Percentiles rank a stretch among this genome's conserved stretches.
These are phyloP conservation scores for Zygothrica quintamaculata DNA, from an alignment of 2,888 invertebrate genomes.

Conservation along the genomic window DNA sequence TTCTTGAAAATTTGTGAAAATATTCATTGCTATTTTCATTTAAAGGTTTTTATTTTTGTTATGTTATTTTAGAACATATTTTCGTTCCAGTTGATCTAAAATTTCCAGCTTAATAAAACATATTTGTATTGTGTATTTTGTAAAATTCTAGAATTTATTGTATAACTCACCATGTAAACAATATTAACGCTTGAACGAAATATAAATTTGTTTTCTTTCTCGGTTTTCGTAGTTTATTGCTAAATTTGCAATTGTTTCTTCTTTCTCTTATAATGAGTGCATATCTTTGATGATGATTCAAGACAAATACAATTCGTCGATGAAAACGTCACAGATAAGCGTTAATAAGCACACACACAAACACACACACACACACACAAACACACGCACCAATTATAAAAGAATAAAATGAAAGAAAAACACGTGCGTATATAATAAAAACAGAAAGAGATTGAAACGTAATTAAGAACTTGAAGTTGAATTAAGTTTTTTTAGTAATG, in stretches of 20 bases:
- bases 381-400: too few relatives aligned
- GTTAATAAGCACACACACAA: too few relatives aligned
- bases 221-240: background rate
- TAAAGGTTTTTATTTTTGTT: too few relatives aligned
- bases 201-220: background rate
- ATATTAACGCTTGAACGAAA: constrained; percentile 1
- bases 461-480: background rate
- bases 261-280: background rate
- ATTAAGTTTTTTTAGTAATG: constrained; percentile 14
- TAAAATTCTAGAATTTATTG: background rate
- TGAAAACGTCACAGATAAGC: constrained; percentile 35
- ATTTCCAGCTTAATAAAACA: background rate
- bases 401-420: constrained; percentile 24
- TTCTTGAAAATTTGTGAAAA: background rate
- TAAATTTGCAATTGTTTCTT: constrained; percentile 7
- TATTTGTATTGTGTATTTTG: background rate
- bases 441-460: too few relatives aligned
- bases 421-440: too few relatives aligned
- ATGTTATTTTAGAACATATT: too few relatives aligned
- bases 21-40: background rate
- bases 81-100: background rate
- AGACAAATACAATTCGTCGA: constrained; percentile 10
- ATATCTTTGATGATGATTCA: constrained; percentile 18
- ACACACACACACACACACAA: too few relatives aligned
- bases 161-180: constrained; percentile 50